Percentiles rank a stretch among this genome's conserved stretches.
Evolutionary conservation across 2,113 vertebrate genomes (phyloP).

Genomic region (Cololabis saira): DNA sequence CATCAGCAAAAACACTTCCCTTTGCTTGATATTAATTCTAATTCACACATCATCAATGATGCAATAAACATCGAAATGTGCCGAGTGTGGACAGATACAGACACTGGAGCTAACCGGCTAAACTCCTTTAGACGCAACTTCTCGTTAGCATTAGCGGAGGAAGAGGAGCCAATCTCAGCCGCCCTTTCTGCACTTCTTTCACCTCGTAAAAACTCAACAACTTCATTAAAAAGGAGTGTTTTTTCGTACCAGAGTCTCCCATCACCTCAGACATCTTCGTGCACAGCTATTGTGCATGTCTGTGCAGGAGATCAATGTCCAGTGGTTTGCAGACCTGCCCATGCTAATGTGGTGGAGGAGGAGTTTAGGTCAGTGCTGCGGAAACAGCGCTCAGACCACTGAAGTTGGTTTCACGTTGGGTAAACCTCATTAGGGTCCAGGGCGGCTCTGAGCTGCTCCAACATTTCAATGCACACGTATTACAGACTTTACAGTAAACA

Average conservation of each 20-base stretch:
- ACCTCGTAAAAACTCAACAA: not conserved
- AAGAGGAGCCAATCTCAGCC: conserved; percentile 14
- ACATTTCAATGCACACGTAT: too few species aligned
- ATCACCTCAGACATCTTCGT: conserved; percentile 69
- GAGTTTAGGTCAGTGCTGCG: conserved; percentile 23
- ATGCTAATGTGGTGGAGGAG: conserved; percentile 41
- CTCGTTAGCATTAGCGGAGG: conserved; percentile 30
- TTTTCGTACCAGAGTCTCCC: conserved; percentile 71
- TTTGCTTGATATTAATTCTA: not conserved
- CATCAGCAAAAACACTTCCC: not conserved
- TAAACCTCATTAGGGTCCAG: too few species aligned
- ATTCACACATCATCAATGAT: not conserved
- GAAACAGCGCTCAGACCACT: too few species aligned
- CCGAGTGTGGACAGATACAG: not conserved
- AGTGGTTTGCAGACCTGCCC: conserved; percentile 40
- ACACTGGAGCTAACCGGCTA: conserved; percentile 31
- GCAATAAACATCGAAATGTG: not conserved
- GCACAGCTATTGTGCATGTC: conserved; percentile 52
- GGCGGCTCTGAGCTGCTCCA: too few species aligned
- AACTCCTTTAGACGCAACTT: not conserved
- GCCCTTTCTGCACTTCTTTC: not conserved
- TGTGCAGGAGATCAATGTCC: conserved; percentile 48
- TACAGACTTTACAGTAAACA: too few species aligned
- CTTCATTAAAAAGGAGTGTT: not conserved
- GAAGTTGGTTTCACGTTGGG: too few species aligned